phyloP scores from a whole-genome alignment of 2,113 vertebrate genomes.

The Campylomormyrus tamandua region DNA sequence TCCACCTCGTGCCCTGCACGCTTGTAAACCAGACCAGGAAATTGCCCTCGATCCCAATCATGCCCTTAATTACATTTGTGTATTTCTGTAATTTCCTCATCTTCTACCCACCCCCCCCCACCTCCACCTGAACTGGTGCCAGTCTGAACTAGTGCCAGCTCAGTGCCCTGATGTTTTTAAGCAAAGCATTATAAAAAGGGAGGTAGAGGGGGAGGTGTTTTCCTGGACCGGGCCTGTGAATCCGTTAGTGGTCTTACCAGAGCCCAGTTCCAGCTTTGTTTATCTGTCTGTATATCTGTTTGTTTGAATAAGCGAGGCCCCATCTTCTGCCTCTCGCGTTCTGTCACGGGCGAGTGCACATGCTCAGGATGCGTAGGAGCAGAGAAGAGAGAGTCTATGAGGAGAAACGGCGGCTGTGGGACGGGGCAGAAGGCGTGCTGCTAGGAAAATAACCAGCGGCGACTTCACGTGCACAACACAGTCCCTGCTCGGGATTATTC shows the following conservation, averaged over 20 bases:
- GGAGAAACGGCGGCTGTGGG: background rate
- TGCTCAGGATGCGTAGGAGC: background rate
- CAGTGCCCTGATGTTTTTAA: background rate
- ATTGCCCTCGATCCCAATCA: slow-evolving; percentile 23
- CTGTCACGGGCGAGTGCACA: background rate
- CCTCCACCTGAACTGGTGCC: background rate
- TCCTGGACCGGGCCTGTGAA: background rate
- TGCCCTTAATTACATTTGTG: slow-evolving; percentile 23
- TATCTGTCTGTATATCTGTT: background rate
- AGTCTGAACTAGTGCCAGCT: background rate
- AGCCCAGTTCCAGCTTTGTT: background rate
- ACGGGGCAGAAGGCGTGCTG: background rate
- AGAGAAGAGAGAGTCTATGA: background rate
- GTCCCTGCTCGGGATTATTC: background rate
- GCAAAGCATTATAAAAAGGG: background rate
- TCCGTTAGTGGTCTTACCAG: background rate
- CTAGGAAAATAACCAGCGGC: background rate
- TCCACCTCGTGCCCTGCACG: slow-evolving; percentile 13
- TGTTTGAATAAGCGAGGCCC: background rate
- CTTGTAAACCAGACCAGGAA: slow-evolving; percentile 23
- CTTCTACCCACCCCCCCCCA: background rate
- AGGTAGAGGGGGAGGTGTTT: background rate
- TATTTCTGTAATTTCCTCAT: background rate
- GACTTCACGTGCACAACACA: background rate
- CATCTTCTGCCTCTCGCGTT: background rate